Conservation (phyloP, 2,888 invertebrate genomes). For the Glyphotaelius pellucidus region DNA sequence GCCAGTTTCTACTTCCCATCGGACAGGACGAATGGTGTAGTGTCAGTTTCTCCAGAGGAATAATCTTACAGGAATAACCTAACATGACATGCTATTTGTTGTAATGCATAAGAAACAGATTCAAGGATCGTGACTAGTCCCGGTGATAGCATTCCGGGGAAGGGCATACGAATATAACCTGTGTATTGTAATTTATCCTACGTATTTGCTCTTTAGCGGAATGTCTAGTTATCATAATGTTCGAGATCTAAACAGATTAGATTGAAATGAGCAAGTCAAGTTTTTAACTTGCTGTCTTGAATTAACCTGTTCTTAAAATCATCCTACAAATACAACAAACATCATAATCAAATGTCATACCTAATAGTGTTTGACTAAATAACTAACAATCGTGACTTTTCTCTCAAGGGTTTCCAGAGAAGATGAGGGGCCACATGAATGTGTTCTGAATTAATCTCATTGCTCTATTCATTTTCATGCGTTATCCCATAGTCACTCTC, state of each 20-base stretch:
- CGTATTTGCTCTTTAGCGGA: neutral
- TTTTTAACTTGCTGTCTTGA: neutral
- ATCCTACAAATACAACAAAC: neutral
- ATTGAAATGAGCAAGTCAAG: neutral
- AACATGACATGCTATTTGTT: neutral
- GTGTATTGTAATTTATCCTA: neutral
- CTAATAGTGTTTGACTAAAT: neutral
- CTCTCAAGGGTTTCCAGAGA: too few species aligned
- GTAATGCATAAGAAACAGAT: neutral
- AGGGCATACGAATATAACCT: neutral
- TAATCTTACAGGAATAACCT: constrained; percentile 16
- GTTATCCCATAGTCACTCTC: too few species aligned
- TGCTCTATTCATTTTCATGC: too few species aligned
- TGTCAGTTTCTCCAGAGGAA: neutral
- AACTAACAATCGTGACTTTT: neutral
- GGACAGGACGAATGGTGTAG: neutral
- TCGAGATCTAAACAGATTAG: neutral
- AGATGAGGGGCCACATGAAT: too few species aligned
- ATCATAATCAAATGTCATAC: neutral
- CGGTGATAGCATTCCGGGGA: neutral
- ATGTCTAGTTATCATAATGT: neutral
- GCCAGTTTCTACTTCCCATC: neutral
- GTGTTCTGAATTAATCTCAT: too few species aligned
- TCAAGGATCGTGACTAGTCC: neutral
- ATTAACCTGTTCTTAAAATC: neutral